Conservation (phyloP, 2,113 vertebrate genomes). For the Lophura nycthemera region DNA sequence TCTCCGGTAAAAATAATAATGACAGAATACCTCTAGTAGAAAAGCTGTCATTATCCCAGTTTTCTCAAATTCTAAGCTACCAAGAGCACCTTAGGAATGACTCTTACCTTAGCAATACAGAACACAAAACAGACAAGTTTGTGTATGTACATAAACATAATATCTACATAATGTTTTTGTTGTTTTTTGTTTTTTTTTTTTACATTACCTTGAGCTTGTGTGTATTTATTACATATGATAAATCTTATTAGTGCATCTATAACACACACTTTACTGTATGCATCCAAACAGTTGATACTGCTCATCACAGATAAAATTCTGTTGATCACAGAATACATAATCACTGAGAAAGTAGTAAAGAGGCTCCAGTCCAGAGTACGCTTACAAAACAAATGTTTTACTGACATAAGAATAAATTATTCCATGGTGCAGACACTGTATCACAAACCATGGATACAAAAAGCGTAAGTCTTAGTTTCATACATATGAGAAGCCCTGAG, state of each 20-base stretch:
- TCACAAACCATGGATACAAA: neutral
- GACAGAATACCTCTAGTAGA: neutral
- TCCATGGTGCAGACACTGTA: neutral
- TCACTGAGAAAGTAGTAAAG: neutral
- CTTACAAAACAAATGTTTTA: neutral
- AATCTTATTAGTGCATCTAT: neutral
- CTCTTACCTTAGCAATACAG: neutral
- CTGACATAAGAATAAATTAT: neutral
- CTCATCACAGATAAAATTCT: neutral
- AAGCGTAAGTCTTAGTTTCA: neutral
- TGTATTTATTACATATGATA: neutral
- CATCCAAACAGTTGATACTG: neutral
- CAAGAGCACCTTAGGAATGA: neutral
- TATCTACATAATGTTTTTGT: neutral
- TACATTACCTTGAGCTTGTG: neutral
- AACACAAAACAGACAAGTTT: neutral
- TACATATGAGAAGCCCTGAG: neutral
- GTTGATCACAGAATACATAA: neutral
- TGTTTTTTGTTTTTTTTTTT: no score
- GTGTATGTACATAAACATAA: neutral
- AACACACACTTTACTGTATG: neutral
- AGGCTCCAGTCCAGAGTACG: neutral
- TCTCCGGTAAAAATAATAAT: neutral
- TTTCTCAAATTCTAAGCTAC: slow-evolving; percentile 2
- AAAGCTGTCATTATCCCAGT: neutral